phyloP scores from a whole-genome alignment of 2,888 invertebrate species.

The Micoletzkya japonica region DNA sequence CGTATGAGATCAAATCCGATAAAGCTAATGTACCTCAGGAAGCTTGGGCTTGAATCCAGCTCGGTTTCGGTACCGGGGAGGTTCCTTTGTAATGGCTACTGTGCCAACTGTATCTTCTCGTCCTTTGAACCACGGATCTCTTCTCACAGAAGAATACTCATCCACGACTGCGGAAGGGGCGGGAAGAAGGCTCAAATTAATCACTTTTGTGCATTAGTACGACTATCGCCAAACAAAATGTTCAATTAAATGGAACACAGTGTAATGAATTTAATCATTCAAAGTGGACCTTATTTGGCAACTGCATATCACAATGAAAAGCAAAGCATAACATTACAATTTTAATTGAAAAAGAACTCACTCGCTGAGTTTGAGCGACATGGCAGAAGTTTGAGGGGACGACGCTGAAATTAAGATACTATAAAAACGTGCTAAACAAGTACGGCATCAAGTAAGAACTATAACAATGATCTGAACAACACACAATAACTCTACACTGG shows the following conservation, averaged over 20 bases:
- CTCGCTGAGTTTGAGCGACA: constrained; percentile 44
- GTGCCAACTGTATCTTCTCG: constrained; percentile 34
- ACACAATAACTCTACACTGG: too few species aligned
- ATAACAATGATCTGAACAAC: too few species aligned
- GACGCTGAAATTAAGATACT: too few species aligned
- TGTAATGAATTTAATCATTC: background rate
- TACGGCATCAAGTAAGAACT: too few species aligned
- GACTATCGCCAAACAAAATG: background rate
- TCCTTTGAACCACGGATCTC: constrained; percentile 65
- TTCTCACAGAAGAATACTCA: constrained; percentile 83
- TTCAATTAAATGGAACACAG: background rate
- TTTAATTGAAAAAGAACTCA: constrained; percentile 34
- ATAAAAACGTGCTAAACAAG: too few species aligned
- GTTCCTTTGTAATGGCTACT: constrained; percentile 59
- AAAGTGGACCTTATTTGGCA: too few species aligned
- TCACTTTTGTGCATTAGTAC: background rate
- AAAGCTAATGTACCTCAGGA: constrained; percentile 70
- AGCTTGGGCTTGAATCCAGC: constrained; percentile 89
- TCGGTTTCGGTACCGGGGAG: constrained; percentile 90
- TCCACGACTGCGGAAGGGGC: constrained; percentile 83
- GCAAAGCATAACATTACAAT: background rate
- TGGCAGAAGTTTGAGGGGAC: too few species aligned
- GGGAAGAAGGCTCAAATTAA: constrained; percentile 77
- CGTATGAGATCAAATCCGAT: too few species aligned
- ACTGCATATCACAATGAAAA: too few species aligned